phyloP scores from a whole-genome alignment of 1,140 invertebrate species.

The Brachionus koreanus region DNA sequence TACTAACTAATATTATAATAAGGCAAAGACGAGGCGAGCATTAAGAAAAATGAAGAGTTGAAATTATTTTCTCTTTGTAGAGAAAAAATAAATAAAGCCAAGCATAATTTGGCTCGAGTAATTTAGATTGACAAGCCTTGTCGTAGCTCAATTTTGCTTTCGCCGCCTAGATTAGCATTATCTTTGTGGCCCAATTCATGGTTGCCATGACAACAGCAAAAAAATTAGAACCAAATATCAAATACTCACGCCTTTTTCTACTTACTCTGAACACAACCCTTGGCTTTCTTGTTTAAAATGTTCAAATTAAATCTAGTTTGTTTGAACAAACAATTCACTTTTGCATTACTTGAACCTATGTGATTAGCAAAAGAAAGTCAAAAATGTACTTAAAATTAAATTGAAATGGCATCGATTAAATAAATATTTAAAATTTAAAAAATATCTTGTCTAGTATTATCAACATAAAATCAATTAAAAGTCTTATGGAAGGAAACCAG shows the following conservation, averaged over 20 bases:
- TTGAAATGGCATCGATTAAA: background rate
- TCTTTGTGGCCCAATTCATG: background rate
- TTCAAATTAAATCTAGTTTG: background rate
- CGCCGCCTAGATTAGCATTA: background rate
- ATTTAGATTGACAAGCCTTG: background rate
- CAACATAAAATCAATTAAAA: too few species aligned
- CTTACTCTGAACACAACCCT: background rate
- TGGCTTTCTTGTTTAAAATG: background rate
- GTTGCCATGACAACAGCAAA: background rate
- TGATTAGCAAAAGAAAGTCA: background rate
- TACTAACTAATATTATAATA: slow-evolving; percentile 29
- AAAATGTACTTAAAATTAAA: background rate
- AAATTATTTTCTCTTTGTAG: slow-evolving; percentile 13
- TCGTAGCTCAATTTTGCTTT: background rate
- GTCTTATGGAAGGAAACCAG: too few species aligned
- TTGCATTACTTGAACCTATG: background rate
- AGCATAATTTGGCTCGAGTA: slow-evolving; percentile 21
- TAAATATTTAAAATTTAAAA: background rate
- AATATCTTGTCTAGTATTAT: background rate
- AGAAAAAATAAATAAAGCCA: slow-evolving; percentile 6
- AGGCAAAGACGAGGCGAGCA: slow-evolving; percentile 1
- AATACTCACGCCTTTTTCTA: background rate
- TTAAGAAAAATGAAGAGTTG: slow-evolving; percentile 1
- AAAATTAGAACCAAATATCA: background rate
- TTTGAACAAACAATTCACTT: background rate